Evolutionary conservation across 1,140 invertebrate species (phyloP), one percentile per base, ranked within the genome.

Genomic region (Fopius arisanus): DNA sequence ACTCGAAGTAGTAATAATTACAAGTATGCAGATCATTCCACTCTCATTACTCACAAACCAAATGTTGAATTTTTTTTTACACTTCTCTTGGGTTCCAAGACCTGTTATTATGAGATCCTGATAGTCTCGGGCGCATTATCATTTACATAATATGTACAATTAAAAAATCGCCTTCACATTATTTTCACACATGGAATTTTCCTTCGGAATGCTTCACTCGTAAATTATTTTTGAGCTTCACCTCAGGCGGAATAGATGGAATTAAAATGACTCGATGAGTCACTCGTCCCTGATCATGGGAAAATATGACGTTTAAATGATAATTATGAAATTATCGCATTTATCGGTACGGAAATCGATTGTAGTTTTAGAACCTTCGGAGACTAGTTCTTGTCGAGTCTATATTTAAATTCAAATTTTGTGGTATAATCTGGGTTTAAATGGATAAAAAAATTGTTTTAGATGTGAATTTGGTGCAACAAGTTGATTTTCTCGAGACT

Each of bases 401-500:
- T 29, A 63, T 63, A 23, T 26, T 7, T 63, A 23, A 66, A 29
- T 2, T 66, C 2, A 21, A 16, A 31, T 40, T 5, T 16, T 41
- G 21, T n/a, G 12, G 6, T 33, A 31, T 31, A 31, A 65, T 65
- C 1, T 66, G 1, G 33, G 2, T 66, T 59, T 68, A 31, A 14
- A 29, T 68, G 37, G 21, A 41, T 59, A 10, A 62, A 37, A 68
- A n/a, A 74, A 72, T 77, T 71, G 69, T 90, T 88, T 6, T 84
- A 90, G 90, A 90, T 80, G 87, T 88, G 12, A 86, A 89, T 75
- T 79, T 90, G 4, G 81, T 86, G 62, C 88, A 89, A 62, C 86
- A 89, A 73, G 90, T 89, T 74, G 88, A 90, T 67, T 91, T 91
- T 79, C 87, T 94, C 85, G 93, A 94, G 84, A 94, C 93, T 0